phyloP scores from a whole-genome alignment of 2,888 invertebrate genomes.

The Sialis lutaria region DNA sequence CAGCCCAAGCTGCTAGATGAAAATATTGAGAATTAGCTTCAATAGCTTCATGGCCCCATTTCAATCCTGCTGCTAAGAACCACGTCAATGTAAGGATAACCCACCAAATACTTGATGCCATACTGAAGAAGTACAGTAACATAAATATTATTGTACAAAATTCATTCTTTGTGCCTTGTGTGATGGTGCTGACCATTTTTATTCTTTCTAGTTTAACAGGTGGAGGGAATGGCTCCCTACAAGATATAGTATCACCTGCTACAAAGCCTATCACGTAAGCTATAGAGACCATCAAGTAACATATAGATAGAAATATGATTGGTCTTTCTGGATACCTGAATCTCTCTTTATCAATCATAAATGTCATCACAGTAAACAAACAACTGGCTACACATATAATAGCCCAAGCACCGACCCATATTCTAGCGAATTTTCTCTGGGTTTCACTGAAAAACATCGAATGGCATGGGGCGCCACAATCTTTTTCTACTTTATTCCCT shows the following conservation, averaged over 20 bases:
- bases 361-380: constrained; percentile 82
- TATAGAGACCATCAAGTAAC: constrained; percentile 86
- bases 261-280: constrained; percentile 80
- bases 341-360: constrained; percentile 83
- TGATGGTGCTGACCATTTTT: constrained; percentile 66
- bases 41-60: constrained; percentile 97
- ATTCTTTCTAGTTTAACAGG: constrained; percentile 50
- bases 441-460: constrained; percentile 79
- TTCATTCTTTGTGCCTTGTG: constrained; percentile 72
- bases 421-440: constrained; percentile 64
- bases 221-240: constrained; percentile 62
- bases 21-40: constrained; percentile 95
- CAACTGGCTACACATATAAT: constrained; percentile 79
- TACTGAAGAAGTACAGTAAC: constrained; percentile 89
- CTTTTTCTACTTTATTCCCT: constrained; percentile 49
- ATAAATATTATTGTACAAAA: constrained; percentile 88
- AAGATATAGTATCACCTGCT: constrained; percentile 66
- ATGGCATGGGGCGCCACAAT: constrained; percentile 83
- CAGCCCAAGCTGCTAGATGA: constrained; percentile 95
- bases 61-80: constrained; percentile 90
- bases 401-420: constrained; percentile 92
- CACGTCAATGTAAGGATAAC: constrained; percentile 89
- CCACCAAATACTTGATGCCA: constrained; percentile 98
- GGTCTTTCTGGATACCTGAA: constrained; percentile 97
- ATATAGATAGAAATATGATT: constrained; percentile 90